Evolutionary conservation across 2,113 vertebrate species (phyloP).

Genomic region (Lanius collurio): DNA sequence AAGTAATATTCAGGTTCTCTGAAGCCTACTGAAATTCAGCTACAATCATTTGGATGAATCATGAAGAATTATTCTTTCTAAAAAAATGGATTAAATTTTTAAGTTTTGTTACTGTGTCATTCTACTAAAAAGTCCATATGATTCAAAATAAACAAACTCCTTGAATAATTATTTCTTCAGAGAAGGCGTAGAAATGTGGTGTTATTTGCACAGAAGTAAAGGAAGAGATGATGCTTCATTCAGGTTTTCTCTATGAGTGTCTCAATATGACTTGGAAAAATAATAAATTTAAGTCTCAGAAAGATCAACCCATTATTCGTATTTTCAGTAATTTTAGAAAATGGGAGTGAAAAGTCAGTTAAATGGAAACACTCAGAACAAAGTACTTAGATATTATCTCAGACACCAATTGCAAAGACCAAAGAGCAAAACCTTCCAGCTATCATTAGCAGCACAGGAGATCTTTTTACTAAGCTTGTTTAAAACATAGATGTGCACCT

Average conservation of each 20-base stretch:
- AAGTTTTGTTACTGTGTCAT: not conserved
- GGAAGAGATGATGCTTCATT: not conserved
- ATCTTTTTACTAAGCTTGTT: slow-evolving; percentile 11
- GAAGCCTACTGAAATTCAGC: not conserved
- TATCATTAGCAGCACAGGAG: slow-evolving; percentile 15
- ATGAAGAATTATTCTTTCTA: not conserved
- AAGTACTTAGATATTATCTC: not conserved
- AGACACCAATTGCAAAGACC: slow-evolving; percentile 3
- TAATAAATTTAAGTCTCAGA: not conserved
- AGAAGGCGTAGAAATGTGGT: not conserved
- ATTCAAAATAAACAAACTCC: not conserved
- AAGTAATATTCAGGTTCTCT: not conserved
- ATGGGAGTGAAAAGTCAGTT: not conserved
- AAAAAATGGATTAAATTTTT: not conserved
- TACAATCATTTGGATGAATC: not conserved
- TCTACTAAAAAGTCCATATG: not conserved
- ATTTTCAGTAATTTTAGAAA: slow-evolving; percentile 25
- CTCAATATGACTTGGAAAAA: not conserved
- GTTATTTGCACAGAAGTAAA: not conserved
- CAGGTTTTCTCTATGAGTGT: not conserved
- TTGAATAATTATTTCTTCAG: not conserved
- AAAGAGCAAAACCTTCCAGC: slow-evolving; percentile 30
- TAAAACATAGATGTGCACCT: not conserved
- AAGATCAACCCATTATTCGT: not conserved
- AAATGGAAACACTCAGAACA: not conserved